Conservation (phyloP, 2,113 vertebrate genomes). For the Rhadina sibilatrix region DNA sequence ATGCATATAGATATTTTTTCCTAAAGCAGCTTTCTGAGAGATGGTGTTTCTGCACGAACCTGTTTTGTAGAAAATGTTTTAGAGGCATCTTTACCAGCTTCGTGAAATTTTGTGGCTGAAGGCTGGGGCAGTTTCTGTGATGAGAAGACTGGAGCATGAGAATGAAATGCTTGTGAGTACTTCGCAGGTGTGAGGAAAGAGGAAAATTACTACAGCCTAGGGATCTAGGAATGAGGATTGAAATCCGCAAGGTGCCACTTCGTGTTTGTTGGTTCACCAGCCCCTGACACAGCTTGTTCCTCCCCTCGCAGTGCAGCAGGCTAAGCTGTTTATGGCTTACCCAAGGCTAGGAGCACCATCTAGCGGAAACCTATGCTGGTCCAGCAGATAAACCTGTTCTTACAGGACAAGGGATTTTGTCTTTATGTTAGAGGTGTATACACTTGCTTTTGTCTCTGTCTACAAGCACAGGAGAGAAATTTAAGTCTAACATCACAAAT, state of each 20-base stretch:
- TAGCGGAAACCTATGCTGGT: neutral
- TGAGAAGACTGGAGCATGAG: neutral
- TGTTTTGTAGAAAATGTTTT: neutral
- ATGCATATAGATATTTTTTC: neutral
- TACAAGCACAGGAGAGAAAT: neutral
- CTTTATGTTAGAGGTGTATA: neutral
- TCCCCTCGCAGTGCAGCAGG: neutral
- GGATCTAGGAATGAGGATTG: neutral
- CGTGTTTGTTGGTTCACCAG: accelerated
- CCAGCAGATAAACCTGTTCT: neutral
- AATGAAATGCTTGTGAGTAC: neutral
- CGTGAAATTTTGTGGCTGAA: neutral
- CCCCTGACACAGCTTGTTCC: neutral
- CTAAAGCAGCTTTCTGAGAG: neutral
- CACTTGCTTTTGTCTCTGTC: neutral
- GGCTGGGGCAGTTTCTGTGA: neutral
- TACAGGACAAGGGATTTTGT: neutral
- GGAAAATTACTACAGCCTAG: neutral
- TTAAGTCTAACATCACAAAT: neutral
- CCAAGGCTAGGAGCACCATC: slow-evolving; percentile 40
- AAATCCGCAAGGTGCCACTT: neutral
- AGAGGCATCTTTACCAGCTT: neutral
- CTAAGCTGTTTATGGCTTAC: neutral
- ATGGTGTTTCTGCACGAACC: neutral
- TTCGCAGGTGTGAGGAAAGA: neutral